Evolutionary conservation across 2,888 invertebrate genomes (phyloP).

Genomic region (Drosophila subsilvestris): DNA sequence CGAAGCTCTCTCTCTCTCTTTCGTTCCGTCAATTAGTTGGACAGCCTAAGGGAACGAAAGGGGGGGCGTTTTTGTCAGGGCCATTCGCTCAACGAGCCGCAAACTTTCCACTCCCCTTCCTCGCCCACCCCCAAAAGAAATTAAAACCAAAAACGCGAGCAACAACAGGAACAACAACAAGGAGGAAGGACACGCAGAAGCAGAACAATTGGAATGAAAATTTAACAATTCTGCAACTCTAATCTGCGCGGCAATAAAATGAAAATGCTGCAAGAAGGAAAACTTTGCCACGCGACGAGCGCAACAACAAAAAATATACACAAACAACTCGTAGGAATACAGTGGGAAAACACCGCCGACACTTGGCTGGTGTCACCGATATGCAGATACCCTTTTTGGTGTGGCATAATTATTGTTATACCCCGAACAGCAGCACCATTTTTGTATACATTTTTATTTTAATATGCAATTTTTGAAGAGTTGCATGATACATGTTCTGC

Average conservation of each 20-base stretch:
- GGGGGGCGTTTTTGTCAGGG: conserved; percentile 2
- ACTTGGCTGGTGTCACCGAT: too few species aligned
- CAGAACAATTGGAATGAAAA: conserved; percentile 58
- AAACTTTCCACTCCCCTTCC: conserved; percentile 6
- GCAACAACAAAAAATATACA: background rate
- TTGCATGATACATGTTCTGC: too few species aligned
- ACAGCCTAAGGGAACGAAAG: conserved; percentile 26
- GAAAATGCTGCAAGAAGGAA: conserved; percentile 72
- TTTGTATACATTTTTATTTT: too few species aligned
- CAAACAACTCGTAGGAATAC: background rate
- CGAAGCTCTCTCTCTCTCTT: background rate
- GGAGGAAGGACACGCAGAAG: conserved; percentile 27
- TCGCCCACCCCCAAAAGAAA: conserved; percentile 18
- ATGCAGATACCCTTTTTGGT: background rate
- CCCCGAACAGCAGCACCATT: too few species aligned
- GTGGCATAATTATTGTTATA: too few species aligned
- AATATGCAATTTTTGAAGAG: too few species aligned
- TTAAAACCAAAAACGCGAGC: conserved; percentile 21
- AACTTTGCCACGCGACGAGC: conserved; percentile 48
- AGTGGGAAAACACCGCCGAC: background rate
- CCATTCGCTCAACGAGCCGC: conserved; percentile 17
- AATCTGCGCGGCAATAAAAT: conserved; percentile 75
- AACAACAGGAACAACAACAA: conserved; percentile 46
- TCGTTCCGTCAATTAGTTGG: conserved; percentile 35
- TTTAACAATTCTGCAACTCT: conserved; percentile 78